Percentiles rank a stretch among this genome's conserved stretches.
phyloP scores from a whole-genome alignment of 2,888 invertebrate species.

The Chrysolina haemoptera region DNA sequence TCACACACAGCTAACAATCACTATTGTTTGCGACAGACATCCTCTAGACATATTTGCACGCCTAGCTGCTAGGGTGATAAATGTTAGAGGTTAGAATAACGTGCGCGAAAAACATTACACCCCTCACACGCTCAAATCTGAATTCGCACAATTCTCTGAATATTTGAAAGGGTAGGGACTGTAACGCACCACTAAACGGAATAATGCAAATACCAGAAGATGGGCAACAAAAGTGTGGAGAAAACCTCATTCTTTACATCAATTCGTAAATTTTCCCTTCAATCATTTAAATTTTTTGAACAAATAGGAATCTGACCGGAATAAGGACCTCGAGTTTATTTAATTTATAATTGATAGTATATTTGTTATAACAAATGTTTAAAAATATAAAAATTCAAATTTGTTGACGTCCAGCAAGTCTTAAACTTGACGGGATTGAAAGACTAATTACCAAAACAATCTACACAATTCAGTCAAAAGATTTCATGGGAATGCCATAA shows the following conservation, averaged over 20 bases:
- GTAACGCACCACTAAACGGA: neutral
- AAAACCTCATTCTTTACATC: neutral
- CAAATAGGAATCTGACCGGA: too few relatives aligned
- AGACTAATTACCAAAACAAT: too few relatives aligned
- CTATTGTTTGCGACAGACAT: conserved; percentile 48
- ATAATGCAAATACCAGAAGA: neutral
- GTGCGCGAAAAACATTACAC: conserved; percentile 31
- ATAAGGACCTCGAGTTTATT: too few relatives aligned
- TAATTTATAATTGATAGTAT: too few relatives aligned
- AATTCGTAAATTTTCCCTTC: neutral
- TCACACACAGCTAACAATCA: conserved; percentile 37
- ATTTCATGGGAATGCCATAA: too few relatives aligned
- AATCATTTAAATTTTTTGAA: too few relatives aligned
- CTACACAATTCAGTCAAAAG: too few relatives aligned
- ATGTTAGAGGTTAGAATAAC: conserved; percentile 47
- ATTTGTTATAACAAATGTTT: too few relatives aligned
- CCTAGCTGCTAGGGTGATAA: conserved; percentile 56
- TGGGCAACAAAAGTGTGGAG: conserved; percentile 5
- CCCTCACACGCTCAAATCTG: conserved; percentile 27
- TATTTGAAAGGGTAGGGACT: conserved; percentile 20
- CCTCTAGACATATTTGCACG: conserved; percentile 58
- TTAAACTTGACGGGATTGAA: too few relatives aligned
- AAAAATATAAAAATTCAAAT: too few relatives aligned
- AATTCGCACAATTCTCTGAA: conserved; percentile 22
- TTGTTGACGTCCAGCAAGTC: too few relatives aligned